Base-by-base conservation (phyloP, 1,140 invertebrate genomes). In the Lethrus apterus region DNA sequence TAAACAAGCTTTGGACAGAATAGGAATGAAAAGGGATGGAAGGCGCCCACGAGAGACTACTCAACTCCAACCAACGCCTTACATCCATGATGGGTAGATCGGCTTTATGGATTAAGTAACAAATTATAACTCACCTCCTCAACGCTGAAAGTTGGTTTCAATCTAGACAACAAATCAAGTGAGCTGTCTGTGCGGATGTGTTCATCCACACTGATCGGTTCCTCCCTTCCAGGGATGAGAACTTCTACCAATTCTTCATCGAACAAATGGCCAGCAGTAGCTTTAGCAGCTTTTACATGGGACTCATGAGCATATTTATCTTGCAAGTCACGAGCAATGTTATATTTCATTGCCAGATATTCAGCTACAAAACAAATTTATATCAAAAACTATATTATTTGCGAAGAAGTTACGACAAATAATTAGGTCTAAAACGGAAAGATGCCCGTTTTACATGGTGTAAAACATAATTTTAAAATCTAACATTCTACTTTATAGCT, bases 261-360 rank as follows among this genome's bases (percentile, higher is more conserved):
- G 60, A 93, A 93, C 55, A 74, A 64, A 5, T 81, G 82, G 43
- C 66, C 67, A 44, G 73, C 68, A 51, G 80, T 75, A 1, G 89
- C 85, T 21, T 50, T 52, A 52, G 79, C 77, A 32, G 79, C 74
- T 62, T 78, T 83, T 38, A 73, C 67, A 62, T 93, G 88, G n/a
- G 86, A 91, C 36, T 70, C 57, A 0, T 74, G 58, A 0, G 89
- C 83, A 70, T 76, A 88, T 23, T 70, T 58, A 60, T 93, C 89
- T 68, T 93, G 90, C 14, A 82, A 78, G 62, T 80, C 69, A 55
- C 88, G 72, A 13, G 72, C 74, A 31, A 93, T 75, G 4, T 70
- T 67, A 65, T 75, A 90, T 42, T 77, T 65, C 56, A 83, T 79
- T 0, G 81, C 82, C 24, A 93, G 67, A 70, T 91, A 89, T 69